Evolutionary conservation across 2,888 invertebrate genomes (phyloP).

Genomic region (Clostera curtula): DNA sequence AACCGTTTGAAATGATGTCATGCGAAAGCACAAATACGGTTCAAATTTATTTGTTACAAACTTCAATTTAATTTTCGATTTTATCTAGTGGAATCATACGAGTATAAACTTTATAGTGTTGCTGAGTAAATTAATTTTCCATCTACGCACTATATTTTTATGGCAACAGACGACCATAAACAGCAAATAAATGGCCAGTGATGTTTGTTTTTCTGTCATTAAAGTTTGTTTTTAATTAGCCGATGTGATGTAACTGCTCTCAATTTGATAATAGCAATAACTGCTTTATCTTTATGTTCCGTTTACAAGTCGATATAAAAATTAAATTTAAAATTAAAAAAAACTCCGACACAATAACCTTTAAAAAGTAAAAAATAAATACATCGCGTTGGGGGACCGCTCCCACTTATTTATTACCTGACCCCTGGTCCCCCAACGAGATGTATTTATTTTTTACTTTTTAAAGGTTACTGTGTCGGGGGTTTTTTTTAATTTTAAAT

Average conservation of each 20-base stretch:
- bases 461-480: no score
- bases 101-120: conserved; percentile 66
- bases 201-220: conserved; percentile 25
- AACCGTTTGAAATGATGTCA: conserved; percentile 28
- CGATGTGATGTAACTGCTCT: conserved; percentile 8
- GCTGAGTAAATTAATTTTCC: conserved; percentile 51
- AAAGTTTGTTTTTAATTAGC: conserved; percentile 16
- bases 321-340: no score
- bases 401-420: no score
- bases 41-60: conserved; percentile 24
- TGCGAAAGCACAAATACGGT: conserved; percentile 24
- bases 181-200: conserved; percentile 24
- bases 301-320: no score
- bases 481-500: no score
- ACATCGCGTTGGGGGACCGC: no score
- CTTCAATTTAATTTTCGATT: conserved; percentile 65
- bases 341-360: no score
- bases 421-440: no score
- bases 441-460: no score
- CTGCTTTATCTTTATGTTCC: background rate
- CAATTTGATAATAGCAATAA: conserved; percentile 9
- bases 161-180: conserved; percentile 28
- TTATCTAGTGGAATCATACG: conserved; percentile 67
- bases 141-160: conserved; percentile 31
- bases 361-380: no score